Base-by-base conservation (phyloP, 2,888 invertebrate genomes). In the Serripes groenlandicus region DNA sequence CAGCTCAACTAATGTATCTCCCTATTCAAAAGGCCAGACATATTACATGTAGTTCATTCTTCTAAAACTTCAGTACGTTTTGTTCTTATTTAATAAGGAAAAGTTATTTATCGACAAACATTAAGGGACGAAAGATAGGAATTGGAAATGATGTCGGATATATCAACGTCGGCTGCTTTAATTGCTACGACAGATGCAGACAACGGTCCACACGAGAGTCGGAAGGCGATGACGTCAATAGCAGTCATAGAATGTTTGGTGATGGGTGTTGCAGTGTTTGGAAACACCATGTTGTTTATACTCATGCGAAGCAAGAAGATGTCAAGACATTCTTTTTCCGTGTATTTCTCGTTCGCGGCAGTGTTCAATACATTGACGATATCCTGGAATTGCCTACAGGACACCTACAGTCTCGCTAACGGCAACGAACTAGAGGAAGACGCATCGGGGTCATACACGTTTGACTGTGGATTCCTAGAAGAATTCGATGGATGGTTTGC, bases 301-400 rank as follows among this genome's bases (percentile, higher is more conserved):
- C 52, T 74, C 21, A 74, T 74, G 74, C 62, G 60, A 37, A 74
- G 74, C n/a, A 74, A 74, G 64, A 37, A 64, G 62, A 64, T 74
- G 64, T 52, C 42, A 28, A 42, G 23, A 49, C 49, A 74, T 52
- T 74, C 74, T 1, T 74, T 74, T 34, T 74, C 74, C 15, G 74
- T 74, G 49, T 74, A 74, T 32, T 52, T 74, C 49, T 74, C 74
- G 18, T 74, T 74, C 42, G 42, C 74, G 0, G 64, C 74, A 0
- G 52, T 74, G 18, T 74, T 62, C 23, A 52, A 74, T 30, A 42
- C 74, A 11, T 30, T 74, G 9, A 49, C 74, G 11, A 74, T 74
- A 3, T 64, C 32, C 52, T 74, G 74, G 74, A 74, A 74, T 28
- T 30, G 74, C 32, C 32, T 74, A 4, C 64, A 74, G 23, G 74